Evolutionary conservation across 2,888 invertebrate genomes (phyloP), one percentile per base, ranked within the genome.

Genomic region (Galeopsomyia nigrocyanea): DNA sequence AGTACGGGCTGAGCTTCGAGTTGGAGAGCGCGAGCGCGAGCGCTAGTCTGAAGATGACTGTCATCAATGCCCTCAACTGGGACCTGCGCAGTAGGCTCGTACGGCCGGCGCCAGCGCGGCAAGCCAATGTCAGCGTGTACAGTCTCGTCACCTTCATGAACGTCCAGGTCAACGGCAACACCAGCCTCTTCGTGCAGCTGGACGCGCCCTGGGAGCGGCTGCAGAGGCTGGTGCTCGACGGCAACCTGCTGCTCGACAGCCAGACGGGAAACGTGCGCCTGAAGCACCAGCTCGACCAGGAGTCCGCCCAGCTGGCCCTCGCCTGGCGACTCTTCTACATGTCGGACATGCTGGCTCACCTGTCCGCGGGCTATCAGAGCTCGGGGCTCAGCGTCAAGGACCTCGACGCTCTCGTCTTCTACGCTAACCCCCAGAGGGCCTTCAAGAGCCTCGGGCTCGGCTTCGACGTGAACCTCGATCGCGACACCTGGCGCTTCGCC

Each of bases 381-480:
- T 78, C 77, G 2, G 83, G 87, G 1, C 81, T 83, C 14, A 47
- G 31, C 0, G 76, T 71, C 10, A 88, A 89, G 70, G 84, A 87
- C 50, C 82, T 90, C 1, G 86, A 87, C 46, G 81, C 88, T 21
- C 86, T 87, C 49, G 81, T 88, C 0, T 90, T 88, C 79, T 90
- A 89, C 58, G 76, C 86, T 31, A 92, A 92, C 82, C 90, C 90
- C 0, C 86, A 87, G 19, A 87, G 87, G 74, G 84, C 82, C 14
- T 90, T 88, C 74, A 85, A 88, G 21, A 85, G 88, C 64, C 61
- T 92, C 3, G 83, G 88, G 50, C 76, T 88, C 0, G 91, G 91
- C 0, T 89, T 89, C 7, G 88, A 90, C 70, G 80, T 91, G 3
- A 88, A 89, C 76, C 86, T 91, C 7, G 89, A 92, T 79, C 87